Evolutionary conservation across 2,888 invertebrate genomes (phyloP), one percentile per base, ranked within the genome.

Genomic region (Meteorus cinctellus): DNA sequence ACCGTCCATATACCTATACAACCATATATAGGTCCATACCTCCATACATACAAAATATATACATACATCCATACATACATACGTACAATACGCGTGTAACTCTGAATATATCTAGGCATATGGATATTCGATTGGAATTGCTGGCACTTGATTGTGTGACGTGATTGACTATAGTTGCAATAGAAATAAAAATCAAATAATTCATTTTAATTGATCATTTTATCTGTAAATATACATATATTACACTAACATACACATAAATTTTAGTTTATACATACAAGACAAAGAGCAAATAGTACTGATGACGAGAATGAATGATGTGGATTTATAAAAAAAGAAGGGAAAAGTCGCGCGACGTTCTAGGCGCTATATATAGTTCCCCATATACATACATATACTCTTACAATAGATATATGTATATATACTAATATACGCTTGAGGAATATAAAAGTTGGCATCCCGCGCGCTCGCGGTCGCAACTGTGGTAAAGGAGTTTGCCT

Each of bases 361-460:
- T 55, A 55, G 19, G 19, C 4, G 8, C 6, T 48, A 48, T 48
- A 48, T 16, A 48, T 41, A 41, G 12, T 41, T 41, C 8, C 48
- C 16, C 2, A 51, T 48, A 48, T 45, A 45, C 4, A 48, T 55
- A 55, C 24, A 19, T 19, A 8, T 8, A 19, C 24, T 36, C n/a
- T 65, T 41, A 19, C 16, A 31, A 16, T 31, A 16, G 8, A 5
- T 62, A 31, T 62, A 16, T 29, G 14, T 29, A 6, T 62, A 29
- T 62, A 62, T 41, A 41, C 36, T 8, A 36, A 29, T 31, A 29
- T 31, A 83, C 85, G 85, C 80, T 82, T 77, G 80, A 84, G 81
- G 88, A 89, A 89, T 89, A 89, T 84, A 85, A 88, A 88, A 88
- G 87, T 84, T 83, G 83, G 78, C 81, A 81, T 74, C 83, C 63